Evolutionary conservation across 2,888 invertebrate species (phyloP), one percentile per base, ranked within the genome.

Genomic region (Adineta ricciae): DNA sequence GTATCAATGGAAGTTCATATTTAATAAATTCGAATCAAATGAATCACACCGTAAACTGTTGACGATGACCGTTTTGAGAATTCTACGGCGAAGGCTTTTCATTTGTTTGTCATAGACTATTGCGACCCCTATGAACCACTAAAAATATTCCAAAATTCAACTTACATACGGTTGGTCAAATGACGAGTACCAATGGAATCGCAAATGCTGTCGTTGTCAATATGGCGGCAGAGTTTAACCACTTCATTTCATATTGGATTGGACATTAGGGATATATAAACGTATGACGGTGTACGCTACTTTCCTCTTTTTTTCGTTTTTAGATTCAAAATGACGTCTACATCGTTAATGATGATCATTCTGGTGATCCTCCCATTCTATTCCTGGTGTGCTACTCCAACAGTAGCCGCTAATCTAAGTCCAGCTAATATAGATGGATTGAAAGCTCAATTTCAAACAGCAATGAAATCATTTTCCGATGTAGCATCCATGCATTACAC

Each of bases 151-250:
- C 4, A 24, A 32, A 32, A 16, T 2, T 11, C 32, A 16, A 64
- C 32, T 64, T 14, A 64, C 5, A 16, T 64, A 36, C 32, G 32
- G 32, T 64, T 64, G 7, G 64, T 64, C 27, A 0, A 36, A 3
- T 16, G 1, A 32, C 19, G 32, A 4, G 27, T 5, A 64, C 64
- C 64, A 64, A 64, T 64, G 19, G 32, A 64, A 64, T 64, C 5
- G 64, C 64, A 64, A 64, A 64, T 64, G 64, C 64, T 64, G 64
- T 64, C 64, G 64, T 64, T 64, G 64, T 64, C 64, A 64, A 64
- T 64, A 64, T 64, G 64, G 32, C 64, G 32, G 64, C 14, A 32
- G 50, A 50, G 50, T 64, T 64, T 64, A 36, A 64, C 64, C 64
- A 64, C 16, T 32, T 64, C 16, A 0, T 16, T 64, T 7, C 19